These are phyloP conservation scores for Volucella zonaria DNA, from an alignment of 2,888 invertebrate species.

Conservation along the genomic window DNA sequence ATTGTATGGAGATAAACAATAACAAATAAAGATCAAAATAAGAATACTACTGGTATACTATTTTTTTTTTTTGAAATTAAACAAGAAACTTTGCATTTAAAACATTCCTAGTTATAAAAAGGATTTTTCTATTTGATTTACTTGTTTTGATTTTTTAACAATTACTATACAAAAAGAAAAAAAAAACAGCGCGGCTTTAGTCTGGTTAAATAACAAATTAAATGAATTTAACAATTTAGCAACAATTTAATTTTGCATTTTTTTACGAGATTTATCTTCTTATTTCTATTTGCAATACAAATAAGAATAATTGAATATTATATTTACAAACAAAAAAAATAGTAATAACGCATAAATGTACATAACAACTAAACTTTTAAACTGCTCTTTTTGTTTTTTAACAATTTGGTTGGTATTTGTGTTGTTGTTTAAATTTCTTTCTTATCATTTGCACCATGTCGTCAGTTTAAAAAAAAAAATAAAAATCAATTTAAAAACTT, in stretches of 20 bases:
- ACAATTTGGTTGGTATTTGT: slow-evolving; percentile 18
- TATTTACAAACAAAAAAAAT: slow-evolving; percentile 4
- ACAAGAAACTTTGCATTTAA: slow-evolving; percentile 70
- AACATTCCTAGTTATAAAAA: slow-evolving; percentile 69
- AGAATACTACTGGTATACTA: neutral
- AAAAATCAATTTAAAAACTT: neutral
- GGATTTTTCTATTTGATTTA: slow-evolving; percentile 22
- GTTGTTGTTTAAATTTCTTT: slow-evolving; percentile 8
- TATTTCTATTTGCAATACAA: slow-evolving; percentile 2
- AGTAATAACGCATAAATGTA: slow-evolving; percentile 47
- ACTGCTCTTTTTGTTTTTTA: neutral
- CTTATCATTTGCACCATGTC: slow-evolving; percentile 19
- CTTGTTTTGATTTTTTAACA: slow-evolving; percentile 6
- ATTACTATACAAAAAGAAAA: slow-evolving; percentile 6
- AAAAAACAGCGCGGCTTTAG: slow-evolving; percentile 14
- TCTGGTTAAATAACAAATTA: slow-evolving; percentile 11
- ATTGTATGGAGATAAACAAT: slow-evolving; percentile 30
- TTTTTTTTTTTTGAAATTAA: slow-evolving; percentile 28
- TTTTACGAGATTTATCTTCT: slow-evolving; percentile 10
- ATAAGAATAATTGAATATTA: neutral
- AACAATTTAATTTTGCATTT: slow-evolving; percentile 16
- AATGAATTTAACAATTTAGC: too few species aligned
- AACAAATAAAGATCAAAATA: neutral
- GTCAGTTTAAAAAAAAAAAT: slow-evolving; percentile 37
- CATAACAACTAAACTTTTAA: slow-evolving; percentile 12